phyloP scores from a whole-genome alignment of 1,140 invertebrate species.

The Cataglyphis hispanica region DNA sequence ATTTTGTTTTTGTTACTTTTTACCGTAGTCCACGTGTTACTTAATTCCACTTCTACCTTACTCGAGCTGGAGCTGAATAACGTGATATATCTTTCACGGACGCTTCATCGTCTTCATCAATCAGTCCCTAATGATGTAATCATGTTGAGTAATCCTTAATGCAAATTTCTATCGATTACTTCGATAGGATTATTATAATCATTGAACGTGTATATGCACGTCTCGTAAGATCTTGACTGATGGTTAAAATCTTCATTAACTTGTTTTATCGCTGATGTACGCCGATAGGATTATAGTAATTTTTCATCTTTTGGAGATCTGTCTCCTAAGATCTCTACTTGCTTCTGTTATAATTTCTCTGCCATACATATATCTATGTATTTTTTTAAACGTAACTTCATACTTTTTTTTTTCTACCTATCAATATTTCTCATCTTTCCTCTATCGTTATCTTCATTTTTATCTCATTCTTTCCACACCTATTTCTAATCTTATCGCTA shows the following conservation, averaged over 20 bases:
- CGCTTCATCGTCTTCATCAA: slow-evolving; percentile 15
- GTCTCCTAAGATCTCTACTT: not conserved
- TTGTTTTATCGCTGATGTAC: not conserved
- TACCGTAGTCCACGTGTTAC: not conserved
- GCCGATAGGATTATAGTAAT: not conserved
- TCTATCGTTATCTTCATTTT: not conserved
- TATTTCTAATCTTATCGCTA: not conserved
- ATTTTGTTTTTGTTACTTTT: slow-evolving; percentile 24
- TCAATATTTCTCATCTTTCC: not conserved
- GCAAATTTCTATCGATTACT: not conserved
- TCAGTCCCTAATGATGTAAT: slow-evolving; percentile 38
- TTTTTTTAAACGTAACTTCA: not conserved
- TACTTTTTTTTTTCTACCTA: not conserved
- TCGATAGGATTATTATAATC: not conserved
- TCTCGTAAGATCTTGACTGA: slow-evolving; percentile 23
- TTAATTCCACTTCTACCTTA: slow-evolving; percentile 13
- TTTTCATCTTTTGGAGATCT: not conserved
- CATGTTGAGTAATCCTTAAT: not conserved
- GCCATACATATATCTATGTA: not conserved
- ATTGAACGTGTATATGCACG: not conserved
- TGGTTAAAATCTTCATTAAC: not conserved
- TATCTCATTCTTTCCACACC: not conserved
- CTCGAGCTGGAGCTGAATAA: slow-evolving; percentile 8
- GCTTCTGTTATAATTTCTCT: not conserved
- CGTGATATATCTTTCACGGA: not conserved